A percentile compares a stretch with the other conserved stretches of the same genome.
Evolutionary conservation across 2,797 vertebrate genomes (phyloP).

Genomic region (Pseudotriccus pelzelni): DNA sequence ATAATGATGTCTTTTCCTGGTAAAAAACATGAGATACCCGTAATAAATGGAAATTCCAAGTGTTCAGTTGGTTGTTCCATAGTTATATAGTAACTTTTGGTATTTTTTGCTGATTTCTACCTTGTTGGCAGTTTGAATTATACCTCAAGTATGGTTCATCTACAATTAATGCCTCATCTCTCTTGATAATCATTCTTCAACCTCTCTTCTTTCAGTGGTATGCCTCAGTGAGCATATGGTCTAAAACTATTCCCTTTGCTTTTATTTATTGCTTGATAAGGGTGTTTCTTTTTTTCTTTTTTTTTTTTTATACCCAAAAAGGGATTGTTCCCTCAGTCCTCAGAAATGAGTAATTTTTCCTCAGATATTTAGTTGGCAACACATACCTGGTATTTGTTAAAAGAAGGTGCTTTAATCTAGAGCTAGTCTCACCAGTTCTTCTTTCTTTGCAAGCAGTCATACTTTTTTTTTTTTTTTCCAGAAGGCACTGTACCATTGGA

Average conservation of each 20-base stretch:
- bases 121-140: not conserved
- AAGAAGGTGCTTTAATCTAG: not conserved
- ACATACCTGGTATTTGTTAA: not conserved
- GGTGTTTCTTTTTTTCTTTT: not conserved
- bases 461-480: not conserved
- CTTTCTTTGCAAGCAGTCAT: not conserved
- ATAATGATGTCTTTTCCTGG: not conserved
- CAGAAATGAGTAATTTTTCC: not conserved
- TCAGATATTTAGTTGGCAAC: not conserved
- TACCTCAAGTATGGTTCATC: not conserved
- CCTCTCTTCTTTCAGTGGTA: not conserved
- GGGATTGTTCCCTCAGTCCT: not conserved
- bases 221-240: not conserved
- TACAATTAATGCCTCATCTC: not conserved
- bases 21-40: not conserved
- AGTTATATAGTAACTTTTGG: conserved; percentile 37
- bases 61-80: conserved; percentile 10
- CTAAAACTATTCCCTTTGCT: not conserved
- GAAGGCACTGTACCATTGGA: not conserved
- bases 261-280: not conserved
- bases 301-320: not conserved
- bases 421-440: not conserved
- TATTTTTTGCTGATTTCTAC: conserved; percentile 1
- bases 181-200: not conserved
- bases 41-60: not conserved